A percentile compares a stretch with the other conserved stretches of the same genome.
Evolutionary conservation across 2,113 vertebrate genomes (phyloP).

Genomic region (Grammomys dolichurus): DNA sequence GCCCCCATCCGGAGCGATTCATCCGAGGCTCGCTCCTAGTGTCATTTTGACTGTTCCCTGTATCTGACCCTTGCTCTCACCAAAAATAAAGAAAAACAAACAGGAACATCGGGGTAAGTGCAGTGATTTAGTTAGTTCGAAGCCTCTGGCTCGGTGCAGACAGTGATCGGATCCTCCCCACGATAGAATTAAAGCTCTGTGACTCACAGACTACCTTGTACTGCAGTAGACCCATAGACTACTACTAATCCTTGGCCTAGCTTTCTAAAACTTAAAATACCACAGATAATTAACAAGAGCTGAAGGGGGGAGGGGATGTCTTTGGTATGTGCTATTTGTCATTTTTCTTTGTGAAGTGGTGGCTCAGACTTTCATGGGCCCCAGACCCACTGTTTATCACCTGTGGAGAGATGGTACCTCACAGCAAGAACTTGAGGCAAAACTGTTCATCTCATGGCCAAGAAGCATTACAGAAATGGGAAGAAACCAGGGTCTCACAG

Average conservation of each 20-base stretch:
- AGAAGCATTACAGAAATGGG: neutral
- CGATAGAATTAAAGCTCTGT: neutral
- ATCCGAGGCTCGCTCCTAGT: no score
- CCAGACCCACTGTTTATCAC: neutral
- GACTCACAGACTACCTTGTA: no score
- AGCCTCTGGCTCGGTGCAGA: neutral
- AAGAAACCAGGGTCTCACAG: neutral
- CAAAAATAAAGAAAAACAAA: neutral
- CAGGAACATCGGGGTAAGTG: no score
- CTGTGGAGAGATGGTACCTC: neutral
- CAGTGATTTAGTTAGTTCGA: neutral
- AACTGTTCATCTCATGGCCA: neutral
- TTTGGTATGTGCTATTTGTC: neutral
- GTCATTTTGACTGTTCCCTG: no score
- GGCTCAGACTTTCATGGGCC: neutral
- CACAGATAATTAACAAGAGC: neutral
- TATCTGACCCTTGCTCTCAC: neutral
- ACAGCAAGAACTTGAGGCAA: neutral
- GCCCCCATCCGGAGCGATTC: rapidly evolving
- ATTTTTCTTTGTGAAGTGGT: neutral
- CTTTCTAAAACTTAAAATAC: neutral
- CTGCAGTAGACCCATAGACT: neutral
- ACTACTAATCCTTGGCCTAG: neutral
- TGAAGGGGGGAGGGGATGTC: no score
- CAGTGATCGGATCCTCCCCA: rapidly evolving